Base-by-base conservation (phyloP, 2,113 vertebrate genomes). In the Pterocles orientalis region DNA sequence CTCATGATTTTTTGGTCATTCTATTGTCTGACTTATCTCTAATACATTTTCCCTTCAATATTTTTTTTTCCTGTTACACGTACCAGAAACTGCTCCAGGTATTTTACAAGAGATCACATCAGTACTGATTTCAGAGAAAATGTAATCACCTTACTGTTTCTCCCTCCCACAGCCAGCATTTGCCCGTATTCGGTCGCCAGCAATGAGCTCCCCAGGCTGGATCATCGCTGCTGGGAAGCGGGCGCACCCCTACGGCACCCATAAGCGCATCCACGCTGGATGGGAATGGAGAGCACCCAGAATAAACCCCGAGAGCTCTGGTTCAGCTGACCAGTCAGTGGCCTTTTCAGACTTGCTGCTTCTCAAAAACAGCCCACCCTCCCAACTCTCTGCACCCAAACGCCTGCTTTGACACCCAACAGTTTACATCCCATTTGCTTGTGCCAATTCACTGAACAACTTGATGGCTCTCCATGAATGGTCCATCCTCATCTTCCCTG, bases 221-320 rank as follows among this genome's bases (percentile, higher is more conserved):
- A 24, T 45, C 29, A 16, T 4, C 0, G 6, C 64, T 70, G 28
- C 41, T 51, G 33, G 43, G 65, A 47, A 87, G 78, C 26, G 51
- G 41, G 5, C 0, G 2, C 25, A n/a, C 4, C 31, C 6, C 36
- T 51, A 3, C 4, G 15, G 18, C 15, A 5, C 65, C 41, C 1
- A 0, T 12, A 41, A 53, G 39, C 0, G 3, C 36, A 29, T 54
- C 28, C 26, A 77, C 0, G 1, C 33, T 2, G 15, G n/a, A 62
- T 7, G 29, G 41, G 64, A 80, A 70, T 18, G 17, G 19, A 17
- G 19, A 78, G 18, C 4, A 6, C 75, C 65, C 43, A 64, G 24
- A 31, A 31, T 43, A 61, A 18, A 39, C 36, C 85, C 82, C 1
- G 11, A 71, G 43, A 34, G 34, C 48, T 71, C 61, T 48, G 6